Base-by-base conservation (phyloP, 2,888 invertebrate genomes). In the Trachelus tabidus region DNA sequence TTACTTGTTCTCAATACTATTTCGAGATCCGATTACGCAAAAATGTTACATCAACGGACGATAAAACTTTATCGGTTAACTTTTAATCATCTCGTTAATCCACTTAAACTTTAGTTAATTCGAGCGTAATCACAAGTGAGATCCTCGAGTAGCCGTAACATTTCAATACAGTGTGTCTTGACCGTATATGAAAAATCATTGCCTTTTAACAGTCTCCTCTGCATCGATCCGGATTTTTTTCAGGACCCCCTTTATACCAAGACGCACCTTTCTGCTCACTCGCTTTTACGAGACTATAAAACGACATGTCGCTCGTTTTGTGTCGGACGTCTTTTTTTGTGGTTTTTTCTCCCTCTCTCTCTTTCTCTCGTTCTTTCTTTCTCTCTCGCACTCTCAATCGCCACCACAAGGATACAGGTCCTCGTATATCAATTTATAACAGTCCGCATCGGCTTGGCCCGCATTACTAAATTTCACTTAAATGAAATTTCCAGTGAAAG, bases 271-370 rank as follows among this genome's bases (percentile, higher is more conserved):
- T 35, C 73, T 73, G 76, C 68, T 74, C 30, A 35, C 33, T 69
- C 34, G 76, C 79, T 81, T 81, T 81, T 79, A 75, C 81, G 80
- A 75, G 76, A 79, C 79, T 56, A 56, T 23, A 23, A 56, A 56
- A 56, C 15, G 34, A 56, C 40, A 56, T 56, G 40, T 23, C 69
- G n/a, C 76, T 69, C 75, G 75, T 74, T 75, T 23, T 56, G 40
- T 56, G 23, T 56, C 23, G 6, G 40, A 23, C 40, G 40, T 23
- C 1, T 56, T 23, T 40, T 56, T 56, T 23, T 23, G 12, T 37
- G 4, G 4, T 37, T 37, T 37, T 37, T 35, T 77, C 69, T 78
- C 71, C 76, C 75, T 23, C 40, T 77, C 77, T 73, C 76, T 73
- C 40, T 31, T 71, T 68, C 74, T 76, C 73, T 77, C 69, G 76